Base-by-base conservation (phyloP, 1,140 invertebrate genomes). In the Myzus persicae region DNA sequence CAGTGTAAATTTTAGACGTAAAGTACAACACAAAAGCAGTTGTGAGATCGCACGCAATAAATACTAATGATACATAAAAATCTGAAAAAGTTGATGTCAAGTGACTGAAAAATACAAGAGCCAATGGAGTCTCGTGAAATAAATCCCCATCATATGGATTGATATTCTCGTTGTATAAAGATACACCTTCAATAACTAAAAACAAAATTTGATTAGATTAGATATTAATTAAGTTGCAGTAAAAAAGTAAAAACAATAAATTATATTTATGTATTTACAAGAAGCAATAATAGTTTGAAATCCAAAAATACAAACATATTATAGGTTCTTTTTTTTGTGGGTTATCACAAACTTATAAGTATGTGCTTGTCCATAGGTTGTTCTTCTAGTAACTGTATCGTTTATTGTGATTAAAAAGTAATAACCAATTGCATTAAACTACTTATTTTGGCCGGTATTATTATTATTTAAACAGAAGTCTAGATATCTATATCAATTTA, bases 61-160 rank as follows among this genome's bases (percentile, higher is more conserved):
- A 98, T 67, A 98, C 94, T 1, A 97, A 93, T 20, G 96, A 96
- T 90, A 98, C 93, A 42, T 94, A 87, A 67, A 93, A 93, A 36
- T 87, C n/a, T 9, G 94, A 93, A 42, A 94, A 22, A 87, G 38
- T 91, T 36, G 51, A 42, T 9, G 90, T 94, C 26, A 94, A 59
- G 94, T 96, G 96, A 93, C 97, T 96, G 94, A 97, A 97, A 93
- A 96, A 94, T 51, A 96, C 94, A 4, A 98, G 95, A 90, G 97
- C 96, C 42, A 99, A 95, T 1, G 98, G 98, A 24, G 97, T 97
- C 95, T 99, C 98, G 95, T 99, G 99, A 94, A 99, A 98, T 59
- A 98, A 96, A 95, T 99, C 98, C 42, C 99, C 98, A 93, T 96
- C 96, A 95, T 99, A 99, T 1, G 99, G 98, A 95, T 98, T 97